Percentiles rank a stretch among this genome's conserved stretches.
Conservation (phyloP, 92 coral and sea anemone genomes). For the Zoanthus sansibaricus region DNA sequence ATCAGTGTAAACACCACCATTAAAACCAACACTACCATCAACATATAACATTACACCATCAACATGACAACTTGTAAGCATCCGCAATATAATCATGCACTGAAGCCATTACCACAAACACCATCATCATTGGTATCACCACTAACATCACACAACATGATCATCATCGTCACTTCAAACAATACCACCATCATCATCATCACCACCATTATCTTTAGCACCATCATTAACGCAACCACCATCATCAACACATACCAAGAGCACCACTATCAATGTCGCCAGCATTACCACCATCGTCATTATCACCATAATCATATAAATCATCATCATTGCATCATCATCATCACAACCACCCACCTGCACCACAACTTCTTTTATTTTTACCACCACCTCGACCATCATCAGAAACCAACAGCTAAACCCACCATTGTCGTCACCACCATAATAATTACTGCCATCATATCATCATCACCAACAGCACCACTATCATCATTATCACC, state of each 20-base stretch:
- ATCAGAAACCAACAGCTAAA: too few species aligned
- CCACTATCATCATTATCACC: not conserved
- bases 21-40: not conserved
- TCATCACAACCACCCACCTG: too few species aligned
- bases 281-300: not conserved
- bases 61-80: not conserved
- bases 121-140: not conserved
- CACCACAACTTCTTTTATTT: too few species aligned
- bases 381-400: too few species aligned
- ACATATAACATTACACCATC: not conserved
- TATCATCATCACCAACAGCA: not conserved
- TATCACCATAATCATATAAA: not conserved
- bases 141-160: not conserved
- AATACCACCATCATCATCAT: not conserved
- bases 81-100: not conserved
- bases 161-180: not conserved
- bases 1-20: not conserved
- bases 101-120: not conserved
- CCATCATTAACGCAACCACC: not conserved
- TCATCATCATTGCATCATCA: too few species aligned
- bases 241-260: not conserved
- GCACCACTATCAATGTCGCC: not conserved
- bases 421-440: not conserved
- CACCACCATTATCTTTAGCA: not conserved
- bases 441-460: not conserved